Evolutionary conservation across 2,113 vertebrate genomes (phyloP).

Genomic region (Serilophus lunatus): DNA sequence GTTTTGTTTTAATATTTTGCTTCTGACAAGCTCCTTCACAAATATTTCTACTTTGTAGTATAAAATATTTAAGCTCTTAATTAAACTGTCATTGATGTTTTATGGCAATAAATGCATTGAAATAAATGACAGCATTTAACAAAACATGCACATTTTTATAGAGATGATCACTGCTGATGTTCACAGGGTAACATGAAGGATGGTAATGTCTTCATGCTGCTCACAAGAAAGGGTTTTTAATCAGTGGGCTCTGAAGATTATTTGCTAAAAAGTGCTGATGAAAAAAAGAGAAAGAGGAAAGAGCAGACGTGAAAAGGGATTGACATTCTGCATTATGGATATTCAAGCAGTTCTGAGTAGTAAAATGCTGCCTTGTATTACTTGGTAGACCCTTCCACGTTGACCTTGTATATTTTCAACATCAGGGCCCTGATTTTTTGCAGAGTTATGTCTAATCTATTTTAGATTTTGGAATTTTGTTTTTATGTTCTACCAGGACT

Average conservation of each 20-base stretch:
- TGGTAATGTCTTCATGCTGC: not conserved
- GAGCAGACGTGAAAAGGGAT: not conserved
- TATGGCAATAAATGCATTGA: conserved; percentile 29
- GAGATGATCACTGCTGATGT: not conserved
- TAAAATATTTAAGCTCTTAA: conserved; percentile 65
- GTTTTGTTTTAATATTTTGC: conserved; percentile 29
- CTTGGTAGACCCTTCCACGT: not conserved
- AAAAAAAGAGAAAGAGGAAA: not conserved
- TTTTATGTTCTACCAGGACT: not conserved
- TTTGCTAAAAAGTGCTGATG: not conserved
- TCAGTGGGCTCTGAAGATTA: not conserved
- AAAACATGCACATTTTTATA: not conserved
- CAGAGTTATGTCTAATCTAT: not conserved
- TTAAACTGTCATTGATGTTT: conserved; percentile 56
- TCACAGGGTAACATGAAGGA: not conserved
- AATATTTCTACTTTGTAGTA: conserved; percentile 55
- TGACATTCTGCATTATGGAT: not conserved
- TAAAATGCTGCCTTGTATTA: not conserved
- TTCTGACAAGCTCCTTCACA: conserved; percentile 22
- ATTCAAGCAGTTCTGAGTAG: not conserved
- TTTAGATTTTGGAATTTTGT: not conserved
- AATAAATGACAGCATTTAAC: conserved; percentile 48
- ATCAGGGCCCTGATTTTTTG: not conserved
- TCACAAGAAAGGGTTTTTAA: not conserved
- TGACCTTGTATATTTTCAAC: not conserved